A percentile compares a stretch with the other conserved stretches of the same genome.
Conservation (phyloP, 2,113 vertebrate genomes). For the Callaeas wilsoni region DNA sequence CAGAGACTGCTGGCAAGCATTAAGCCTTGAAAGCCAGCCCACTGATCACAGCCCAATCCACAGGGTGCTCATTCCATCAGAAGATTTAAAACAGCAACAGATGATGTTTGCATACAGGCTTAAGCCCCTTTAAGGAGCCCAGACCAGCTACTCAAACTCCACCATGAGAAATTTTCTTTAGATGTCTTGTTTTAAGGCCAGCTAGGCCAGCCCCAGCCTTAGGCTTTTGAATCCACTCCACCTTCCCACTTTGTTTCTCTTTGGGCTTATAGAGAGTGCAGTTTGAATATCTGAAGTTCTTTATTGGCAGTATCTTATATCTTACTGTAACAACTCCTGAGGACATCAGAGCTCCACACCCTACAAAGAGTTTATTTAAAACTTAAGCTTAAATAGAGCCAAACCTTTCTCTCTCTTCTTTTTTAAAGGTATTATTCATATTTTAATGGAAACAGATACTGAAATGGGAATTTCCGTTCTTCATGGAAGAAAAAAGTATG, state of each 20-base stretch:
- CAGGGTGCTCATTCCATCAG: background rate
- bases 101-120: background rate
- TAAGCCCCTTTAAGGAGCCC: background rate
- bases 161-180: background rate
- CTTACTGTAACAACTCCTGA: background rate
- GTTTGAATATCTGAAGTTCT: background rate
- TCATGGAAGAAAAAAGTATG: background rate
- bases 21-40: background rate
- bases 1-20: background rate
- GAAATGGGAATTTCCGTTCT: background rate
- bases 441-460: background rate
- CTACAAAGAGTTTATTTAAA: constrained; percentile 10
- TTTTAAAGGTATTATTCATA: background rate
- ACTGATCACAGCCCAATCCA: background rate
- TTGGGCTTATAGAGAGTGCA: background rate
- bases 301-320: background rate
- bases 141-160: background rate
- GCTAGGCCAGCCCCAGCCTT: background rate
- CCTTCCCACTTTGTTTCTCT: background rate
- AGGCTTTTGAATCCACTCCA: background rate
- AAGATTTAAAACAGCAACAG: background rate
- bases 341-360: background rate
- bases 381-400: background rate
- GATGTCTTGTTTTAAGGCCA: background rate
- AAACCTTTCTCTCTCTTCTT: background rate